Percentiles rank a stretch among this genome's conserved stretches.
These are phyloP conservation scores for Panthera tigris DNA, from an alignment of 2,113 vertebrate genomes.

Conservation along the genomic window DNA sequence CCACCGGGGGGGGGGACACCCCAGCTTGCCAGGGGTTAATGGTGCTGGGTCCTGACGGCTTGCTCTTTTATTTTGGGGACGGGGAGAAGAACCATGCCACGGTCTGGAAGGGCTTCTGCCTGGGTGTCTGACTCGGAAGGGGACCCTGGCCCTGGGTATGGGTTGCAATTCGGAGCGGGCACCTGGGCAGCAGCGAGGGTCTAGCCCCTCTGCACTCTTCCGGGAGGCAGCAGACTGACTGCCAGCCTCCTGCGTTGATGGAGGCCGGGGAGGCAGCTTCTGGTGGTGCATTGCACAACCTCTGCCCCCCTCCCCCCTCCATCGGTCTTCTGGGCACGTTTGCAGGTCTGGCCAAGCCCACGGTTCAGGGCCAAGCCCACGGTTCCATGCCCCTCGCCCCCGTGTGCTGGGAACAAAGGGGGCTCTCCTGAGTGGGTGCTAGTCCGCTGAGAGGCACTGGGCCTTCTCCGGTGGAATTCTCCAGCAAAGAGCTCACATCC, in stretches of 20 bases:
- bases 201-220: slow-evolving; percentile 36
- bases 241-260: slow-evolving; percentile 64
- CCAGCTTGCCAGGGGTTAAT: not conserved
- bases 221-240: slow-evolving; percentile 73
- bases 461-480: not conserved
- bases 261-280: slow-evolving; percentile 70
- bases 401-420: not conserved
- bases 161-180: not conserved
- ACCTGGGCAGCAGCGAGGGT: not conserved
- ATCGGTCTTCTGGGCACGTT: not conserved
- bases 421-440: not conserved
- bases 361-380: not conserved
- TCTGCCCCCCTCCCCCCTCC: not conserved
- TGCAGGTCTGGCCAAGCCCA: slow-evolving; percentile 10
- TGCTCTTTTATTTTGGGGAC: not conserved
- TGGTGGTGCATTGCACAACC: slow-evolving; percentile 84
- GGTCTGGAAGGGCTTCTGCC: not conserved
- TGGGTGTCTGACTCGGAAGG: not conserved
- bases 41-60: not conserved
- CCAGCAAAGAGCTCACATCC: not conserved
- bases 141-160: not conserved
- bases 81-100: too few species aligned
- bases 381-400: not conserved
- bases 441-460: not conserved
- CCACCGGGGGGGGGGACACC: not conserved